Conservation (phyloP, 2,113 vertebrate species). For the Vanacampus margaritifer region DNA sequence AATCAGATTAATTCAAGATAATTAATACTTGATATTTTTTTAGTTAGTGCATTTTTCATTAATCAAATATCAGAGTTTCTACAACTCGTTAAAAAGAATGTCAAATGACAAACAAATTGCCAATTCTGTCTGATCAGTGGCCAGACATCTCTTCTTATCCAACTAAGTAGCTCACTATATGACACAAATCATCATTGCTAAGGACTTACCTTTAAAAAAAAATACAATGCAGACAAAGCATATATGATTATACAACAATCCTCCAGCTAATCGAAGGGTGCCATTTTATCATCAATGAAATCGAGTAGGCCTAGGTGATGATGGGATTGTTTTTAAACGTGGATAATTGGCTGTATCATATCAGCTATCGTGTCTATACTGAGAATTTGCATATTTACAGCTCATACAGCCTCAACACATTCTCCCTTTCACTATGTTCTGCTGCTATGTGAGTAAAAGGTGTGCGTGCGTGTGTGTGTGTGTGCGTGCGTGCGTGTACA, state of each 20-base stretch:
- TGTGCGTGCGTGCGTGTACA: conserved; percentile 62
- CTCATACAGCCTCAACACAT: conserved; percentile 42
- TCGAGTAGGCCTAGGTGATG: conserved; percentile 32
- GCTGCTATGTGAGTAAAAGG: conserved; percentile 9
- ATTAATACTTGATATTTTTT: conserved; percentile 4
- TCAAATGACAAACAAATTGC: conserved; percentile 7
- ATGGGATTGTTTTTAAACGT: conserved; percentile 38
- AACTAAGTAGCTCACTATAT: not conserved
- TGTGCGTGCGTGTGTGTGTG: conserved; percentile 17
- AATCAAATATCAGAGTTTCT: not conserved
- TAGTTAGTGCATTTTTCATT: not conserved
- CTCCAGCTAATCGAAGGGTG: not conserved
- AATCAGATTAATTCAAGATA: not conserved
- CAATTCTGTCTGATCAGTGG: conserved; percentile 20
- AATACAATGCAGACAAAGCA: not conserved
- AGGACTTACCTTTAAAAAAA: not conserved
- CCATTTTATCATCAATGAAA: not conserved
- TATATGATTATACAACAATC: not conserved
- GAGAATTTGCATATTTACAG: conserved; percentile 68
- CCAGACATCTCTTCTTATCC: not conserved
- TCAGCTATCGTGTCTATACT: conserved; percentile 60
- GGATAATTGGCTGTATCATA: conserved; percentile 57
- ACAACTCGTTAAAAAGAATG: conserved; percentile 11
- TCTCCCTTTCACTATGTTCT: conserved; percentile 39
- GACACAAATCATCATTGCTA: not conserved